Evolutionary conservation across 2,888 invertebrate species (phyloP).

Genomic region (Sinhomidia bicolor): DNA sequence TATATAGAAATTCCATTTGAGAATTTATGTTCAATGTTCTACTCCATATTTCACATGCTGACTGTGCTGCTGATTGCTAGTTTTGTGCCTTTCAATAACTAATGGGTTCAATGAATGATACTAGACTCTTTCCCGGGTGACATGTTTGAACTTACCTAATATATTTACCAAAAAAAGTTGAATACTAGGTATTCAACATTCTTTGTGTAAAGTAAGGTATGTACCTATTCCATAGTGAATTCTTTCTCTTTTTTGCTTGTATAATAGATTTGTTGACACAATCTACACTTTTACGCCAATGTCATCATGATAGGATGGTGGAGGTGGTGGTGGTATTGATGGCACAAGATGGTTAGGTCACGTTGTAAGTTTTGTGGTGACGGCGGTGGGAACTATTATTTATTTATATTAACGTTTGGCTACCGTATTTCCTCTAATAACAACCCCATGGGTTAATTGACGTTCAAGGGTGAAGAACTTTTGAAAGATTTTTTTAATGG

Average conservation of each 20-base stretch:
- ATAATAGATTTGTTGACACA: constrained; percentile 15
- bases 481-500: too few species aligned
- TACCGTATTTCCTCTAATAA: too few species aligned
- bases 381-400: neutral
- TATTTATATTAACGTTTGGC: too few species aligned
- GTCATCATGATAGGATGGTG: neutral
- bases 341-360: constrained; percentile 48
- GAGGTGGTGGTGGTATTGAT: too few species aligned
- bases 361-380: neutral
- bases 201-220: too few species aligned
- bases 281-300: too few species aligned
- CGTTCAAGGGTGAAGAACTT: too few species aligned
- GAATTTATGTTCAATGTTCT: neutral
- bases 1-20: constrained; percentile 13
- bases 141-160: neutral
- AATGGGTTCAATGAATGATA: neutral
- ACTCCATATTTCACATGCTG: neutral
- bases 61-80: neutral
- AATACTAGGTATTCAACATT: too few species aligned
- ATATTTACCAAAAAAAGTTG: too few species aligned
- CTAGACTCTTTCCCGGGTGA: neutral
- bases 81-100: neutral
- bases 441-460: too few species aligned
- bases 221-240: too few species aligned
- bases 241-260: neutral